Evolutionary conservation across 2,888 invertebrate species (phyloP).

Genomic region (Elmis aenea): DNA sequence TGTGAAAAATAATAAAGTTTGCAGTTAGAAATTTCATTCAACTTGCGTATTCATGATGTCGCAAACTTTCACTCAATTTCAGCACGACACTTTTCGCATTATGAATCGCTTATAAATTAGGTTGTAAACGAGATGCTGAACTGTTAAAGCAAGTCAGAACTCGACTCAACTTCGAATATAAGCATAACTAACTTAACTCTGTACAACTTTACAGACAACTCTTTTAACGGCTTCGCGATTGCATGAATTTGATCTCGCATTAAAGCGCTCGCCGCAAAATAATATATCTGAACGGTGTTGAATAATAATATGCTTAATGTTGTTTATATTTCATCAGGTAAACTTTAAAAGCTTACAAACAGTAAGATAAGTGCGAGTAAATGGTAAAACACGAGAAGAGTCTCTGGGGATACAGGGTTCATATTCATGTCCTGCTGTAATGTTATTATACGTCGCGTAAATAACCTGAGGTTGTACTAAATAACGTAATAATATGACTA

Average conservation of each 20-base stretch:
- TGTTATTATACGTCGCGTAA: slow-evolving; percentile 39
- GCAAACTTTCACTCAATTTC: slow-evolving; percentile 44
- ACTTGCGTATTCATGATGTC: slow-evolving; percentile 27
- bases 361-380: slow-evolving; percentile 38
- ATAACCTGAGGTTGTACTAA: slow-evolving; percentile 41
- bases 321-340: slow-evolving; percentile 25
- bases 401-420: slow-evolving; percentile 39
- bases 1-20: slow-evolving; percentile 27
- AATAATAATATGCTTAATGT: slow-evolving; percentile 2
- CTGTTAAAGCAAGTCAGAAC: slow-evolving; percentile 33
- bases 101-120: slow-evolving; percentile 47
- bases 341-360: slow-evolving; percentile 36
- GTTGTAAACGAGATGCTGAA: slow-evolving; percentile 37
- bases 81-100: slow-evolving; percentile 43
- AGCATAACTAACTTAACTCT: slow-evolving; percentile 32
- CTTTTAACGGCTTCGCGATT: slow-evolving; percentile 17
- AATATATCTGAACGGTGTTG: too few species aligned
- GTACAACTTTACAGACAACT: slow-evolving; percentile 28
- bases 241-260: too few species aligned
- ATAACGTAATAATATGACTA: slow-evolving; percentile 44
- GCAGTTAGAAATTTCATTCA: slow-evolving; percentile 23
- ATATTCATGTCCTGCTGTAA: slow-evolving; percentile 44
- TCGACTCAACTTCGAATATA: slow-evolving; percentile 30
- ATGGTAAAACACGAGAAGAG: slow-evolving; percentile 39
- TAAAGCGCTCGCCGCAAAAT: too few species aligned